A percentile compares a stretch with the other conserved stretches of the same genome.
phyloP scores from a whole-genome alignment of 53 echinoderm and acorn worm species.

The Apostichopus leukothele region DNA sequence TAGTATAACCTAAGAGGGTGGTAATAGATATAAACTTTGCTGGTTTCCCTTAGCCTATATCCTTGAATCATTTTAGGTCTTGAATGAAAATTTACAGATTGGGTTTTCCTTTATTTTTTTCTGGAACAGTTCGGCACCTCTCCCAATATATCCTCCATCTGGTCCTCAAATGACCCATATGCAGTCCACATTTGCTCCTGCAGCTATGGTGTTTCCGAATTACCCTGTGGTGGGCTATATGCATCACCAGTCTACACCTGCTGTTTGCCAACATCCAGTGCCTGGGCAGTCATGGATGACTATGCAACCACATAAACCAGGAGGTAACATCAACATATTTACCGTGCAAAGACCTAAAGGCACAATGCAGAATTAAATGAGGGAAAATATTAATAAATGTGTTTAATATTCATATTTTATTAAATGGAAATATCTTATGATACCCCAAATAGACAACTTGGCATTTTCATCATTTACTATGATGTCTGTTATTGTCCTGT shows the following conservation, averaged over 20 bases:
- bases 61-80: too few relatives aligned
- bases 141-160: not conserved
- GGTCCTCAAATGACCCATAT: slow-evolving; percentile 28
- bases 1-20: too few relatives aligned
- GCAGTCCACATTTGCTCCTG: slow-evolving; percentile 49
- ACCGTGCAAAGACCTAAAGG: too few relatives aligned
- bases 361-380: too few relatives aligned
- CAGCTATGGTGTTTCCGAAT: not conserved
- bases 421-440: too few relatives aligned
- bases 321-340: not conserved
- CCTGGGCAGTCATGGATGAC: slow-evolving; percentile 21
- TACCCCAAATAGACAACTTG: too few relatives aligned
- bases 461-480: too few relatives aligned
- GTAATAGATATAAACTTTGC: too few relatives aligned
- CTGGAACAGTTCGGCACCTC: not conserved
- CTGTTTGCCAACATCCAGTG: slow-evolving; percentile 7
- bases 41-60: too few relatives aligned
- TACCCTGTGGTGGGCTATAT: slow-evolving; percentile 43
- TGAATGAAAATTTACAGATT: not conserved
- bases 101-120: not conserved
- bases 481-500: not conserved
- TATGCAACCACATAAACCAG: slow-evolving; percentile 17
- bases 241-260: slow-evolving; percentile 19
- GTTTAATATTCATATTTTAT: too few relatives aligned
- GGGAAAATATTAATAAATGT: too few relatives aligned